Evolutionary conservation across 37 sponge, comb jelly and placozoan species (phyloP).

Genomic region (Eunapius fragilis): DNA sequence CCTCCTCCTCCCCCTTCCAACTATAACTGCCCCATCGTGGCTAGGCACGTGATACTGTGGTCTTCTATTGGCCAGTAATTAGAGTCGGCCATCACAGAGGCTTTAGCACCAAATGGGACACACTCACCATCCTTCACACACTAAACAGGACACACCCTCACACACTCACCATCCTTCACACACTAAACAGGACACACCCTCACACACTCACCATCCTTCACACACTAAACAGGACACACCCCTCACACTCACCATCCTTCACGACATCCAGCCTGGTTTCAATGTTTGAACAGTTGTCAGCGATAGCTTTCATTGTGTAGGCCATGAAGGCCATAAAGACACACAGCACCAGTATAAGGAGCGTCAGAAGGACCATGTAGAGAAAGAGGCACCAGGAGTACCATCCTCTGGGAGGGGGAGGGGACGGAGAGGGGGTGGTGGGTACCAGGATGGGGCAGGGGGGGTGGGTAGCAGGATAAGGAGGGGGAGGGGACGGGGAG

Average conservation of each 20-base stretch:
- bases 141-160: neutral
- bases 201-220: neutral
- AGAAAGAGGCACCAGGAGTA: slow-evolving; percentile 33
- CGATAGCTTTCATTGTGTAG: slow-evolving; percentile 8
- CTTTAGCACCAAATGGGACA: neutral
- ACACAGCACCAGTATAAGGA: slow-evolving; percentile 22
- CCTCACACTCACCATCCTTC: neutral
- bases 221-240: neutral
- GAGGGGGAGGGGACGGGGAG: neutral
- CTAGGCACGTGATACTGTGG: too few species aligned
- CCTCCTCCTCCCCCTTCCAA: too few species aligned
- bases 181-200: neutral
- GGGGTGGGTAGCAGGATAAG: too few species aligned
- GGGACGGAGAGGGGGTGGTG: neutral
- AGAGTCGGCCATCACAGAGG: neutral
- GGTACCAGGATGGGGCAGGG: neutral
- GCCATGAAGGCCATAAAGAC: slow-evolving; percentile 23
- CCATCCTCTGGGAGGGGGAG: neutral
- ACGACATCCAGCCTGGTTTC: neutral
- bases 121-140: neutral
- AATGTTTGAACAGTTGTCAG: neutral
- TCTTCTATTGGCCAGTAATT: too few species aligned
- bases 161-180: neutral
- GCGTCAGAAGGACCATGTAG: slow-evolving; percentile 40
- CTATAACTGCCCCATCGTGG: too few species aligned